phyloP scores from a whole-genome alignment of 2,888 invertebrate species.

The Dasysyrphus tricinctus region DNA sequence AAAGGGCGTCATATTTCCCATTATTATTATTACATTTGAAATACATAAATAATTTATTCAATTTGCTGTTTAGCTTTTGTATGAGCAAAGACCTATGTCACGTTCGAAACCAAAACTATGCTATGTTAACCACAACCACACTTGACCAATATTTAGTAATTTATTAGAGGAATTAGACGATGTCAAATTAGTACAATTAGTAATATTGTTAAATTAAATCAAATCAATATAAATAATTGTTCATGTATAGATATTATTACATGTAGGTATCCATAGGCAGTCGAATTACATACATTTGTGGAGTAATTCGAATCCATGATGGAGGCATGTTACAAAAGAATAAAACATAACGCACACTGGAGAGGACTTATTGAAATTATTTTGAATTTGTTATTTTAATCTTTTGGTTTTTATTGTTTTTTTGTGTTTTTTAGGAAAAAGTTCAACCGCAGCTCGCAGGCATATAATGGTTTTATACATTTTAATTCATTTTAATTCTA shows the following conservation, averaged over 20 bases:
- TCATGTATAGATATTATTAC: slow-evolving; percentile 42
- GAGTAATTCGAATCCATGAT: neutral
- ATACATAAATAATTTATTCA: slow-evolving; percentile 40
- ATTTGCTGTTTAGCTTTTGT: slow-evolving; percentile 32
- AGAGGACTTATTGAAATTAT: slow-evolving; percentile 20
- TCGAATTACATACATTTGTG: slow-evolving; percentile 48
- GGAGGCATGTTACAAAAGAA: neutral
- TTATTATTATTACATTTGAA: slow-evolving; percentile 38
- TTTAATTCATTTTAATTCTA: neutral
- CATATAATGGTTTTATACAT: neutral
- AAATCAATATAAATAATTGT: slow-evolving; percentile 60
- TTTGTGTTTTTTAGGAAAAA: neutral
- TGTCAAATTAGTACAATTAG: slow-evolving; percentile 73
- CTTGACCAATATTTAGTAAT: slow-evolving; percentile 68
- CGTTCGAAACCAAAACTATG: slow-evolving; percentile 54
- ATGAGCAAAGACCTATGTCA: slow-evolving; percentile 48
- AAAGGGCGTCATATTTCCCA: slow-evolving; percentile 29
- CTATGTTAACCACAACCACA: slow-evolving; percentile 59
- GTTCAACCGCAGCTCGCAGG: neutral
- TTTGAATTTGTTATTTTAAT: slow-evolving; percentile 15
- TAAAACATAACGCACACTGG: neutral
- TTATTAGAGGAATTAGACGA: slow-evolving; percentile 72
- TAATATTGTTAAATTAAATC: slow-evolving; percentile 71
- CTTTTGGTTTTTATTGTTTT: slow-evolving; percentile 1
- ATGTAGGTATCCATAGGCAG: slow-evolving; percentile 10